These are phyloP conservation scores for Lasioglossum morio DNA, from an alignment of 2,888 invertebrate genomes.

Conservation along the genomic window DNA sequence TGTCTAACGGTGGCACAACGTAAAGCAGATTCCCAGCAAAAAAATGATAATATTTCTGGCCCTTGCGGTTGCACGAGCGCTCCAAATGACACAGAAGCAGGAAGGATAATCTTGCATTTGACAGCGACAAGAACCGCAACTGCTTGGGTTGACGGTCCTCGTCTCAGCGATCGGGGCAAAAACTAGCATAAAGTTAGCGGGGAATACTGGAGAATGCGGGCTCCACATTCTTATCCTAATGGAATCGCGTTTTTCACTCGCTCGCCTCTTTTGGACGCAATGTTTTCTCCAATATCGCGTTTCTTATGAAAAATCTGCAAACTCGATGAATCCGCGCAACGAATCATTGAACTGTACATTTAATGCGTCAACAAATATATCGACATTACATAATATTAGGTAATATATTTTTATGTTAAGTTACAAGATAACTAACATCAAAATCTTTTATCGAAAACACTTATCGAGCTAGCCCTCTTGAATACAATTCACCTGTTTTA, in stretches of 20 bases:
- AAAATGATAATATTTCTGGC: slow-evolving; percentile 29
- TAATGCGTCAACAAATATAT: neutral
- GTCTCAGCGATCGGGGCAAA: slow-evolving; percentile 18
- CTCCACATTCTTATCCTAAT: slow-evolving; percentile 3
- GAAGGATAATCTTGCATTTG: slow-evolving; percentile 47
- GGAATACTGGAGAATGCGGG: slow-evolving; percentile 16
- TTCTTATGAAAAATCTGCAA: neutral
- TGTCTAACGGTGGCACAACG: neutral
- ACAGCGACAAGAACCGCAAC: slow-evolving; percentile 36
- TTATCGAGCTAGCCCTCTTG: too few species aligned
- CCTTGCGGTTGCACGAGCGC: neutral
- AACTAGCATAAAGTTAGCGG: slow-evolving; percentile 31
- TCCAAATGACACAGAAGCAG: slow-evolving; percentile 14
- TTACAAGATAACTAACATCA: too few species aligned
- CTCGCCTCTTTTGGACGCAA: neutral
- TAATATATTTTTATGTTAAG: too few species aligned
- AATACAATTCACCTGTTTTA: too few species aligned
- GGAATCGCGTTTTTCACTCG: slow-evolving; percentile 21
- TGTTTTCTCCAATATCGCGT: neutral
- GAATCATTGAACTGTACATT: neutral
- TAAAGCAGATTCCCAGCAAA: neutral
- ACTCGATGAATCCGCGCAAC: neutral
- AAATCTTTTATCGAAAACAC: too few species aligned
- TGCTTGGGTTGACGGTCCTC: neutral
- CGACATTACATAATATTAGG: neutral